A percentile compares a stretch with the other conserved stretches of the same genome.
These are phyloP conservation scores for Kobus ellipsiprymnus DNA, from an alignment of 2,113 vertebrate genomes.

Conservation along the genomic window DNA sequence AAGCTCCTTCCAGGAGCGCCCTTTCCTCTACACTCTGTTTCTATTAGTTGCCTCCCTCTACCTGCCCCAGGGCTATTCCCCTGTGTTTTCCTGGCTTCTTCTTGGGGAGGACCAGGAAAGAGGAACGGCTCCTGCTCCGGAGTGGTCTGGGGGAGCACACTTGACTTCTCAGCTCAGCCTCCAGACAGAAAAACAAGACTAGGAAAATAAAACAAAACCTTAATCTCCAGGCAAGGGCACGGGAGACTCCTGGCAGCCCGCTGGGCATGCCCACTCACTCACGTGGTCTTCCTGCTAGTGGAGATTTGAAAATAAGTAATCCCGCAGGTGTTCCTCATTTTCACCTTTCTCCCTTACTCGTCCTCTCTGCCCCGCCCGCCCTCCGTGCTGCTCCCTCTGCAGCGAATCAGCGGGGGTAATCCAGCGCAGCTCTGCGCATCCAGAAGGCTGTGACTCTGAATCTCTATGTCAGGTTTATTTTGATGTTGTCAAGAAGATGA, in stretches of 20 bases:
- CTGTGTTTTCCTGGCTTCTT: neutral
- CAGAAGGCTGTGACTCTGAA: neutral
- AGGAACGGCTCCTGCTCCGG: neutral
- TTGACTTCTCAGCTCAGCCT: neutral
- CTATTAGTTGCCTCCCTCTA: neutral
- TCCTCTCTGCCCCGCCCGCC: neutral
- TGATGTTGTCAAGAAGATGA: neutral
- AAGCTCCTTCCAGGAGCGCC: rapidly evolving
- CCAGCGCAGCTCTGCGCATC: neutral
- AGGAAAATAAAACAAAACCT: neutral
- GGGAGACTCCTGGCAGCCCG: neutral
- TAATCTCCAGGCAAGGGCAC: neutral
- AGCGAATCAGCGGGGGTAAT: neutral
- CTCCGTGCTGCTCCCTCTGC: neutral
- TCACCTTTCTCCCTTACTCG: neutral
- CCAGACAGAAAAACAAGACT: neutral
- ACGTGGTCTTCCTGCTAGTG: neutral
- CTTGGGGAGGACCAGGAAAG: neutral
- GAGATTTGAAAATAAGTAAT: slow-evolving; percentile 6
- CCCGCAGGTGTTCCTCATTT: neutral
- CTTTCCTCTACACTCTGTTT: neutral
- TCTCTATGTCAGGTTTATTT: slow-evolving; percentile 18
- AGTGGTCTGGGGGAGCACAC: neutral
- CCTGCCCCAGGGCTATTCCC: neutral
- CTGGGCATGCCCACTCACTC: neutral